Conservation (phyloP, 2,113 vertebrate species). For the Cynopterus brachyotis region DNA sequence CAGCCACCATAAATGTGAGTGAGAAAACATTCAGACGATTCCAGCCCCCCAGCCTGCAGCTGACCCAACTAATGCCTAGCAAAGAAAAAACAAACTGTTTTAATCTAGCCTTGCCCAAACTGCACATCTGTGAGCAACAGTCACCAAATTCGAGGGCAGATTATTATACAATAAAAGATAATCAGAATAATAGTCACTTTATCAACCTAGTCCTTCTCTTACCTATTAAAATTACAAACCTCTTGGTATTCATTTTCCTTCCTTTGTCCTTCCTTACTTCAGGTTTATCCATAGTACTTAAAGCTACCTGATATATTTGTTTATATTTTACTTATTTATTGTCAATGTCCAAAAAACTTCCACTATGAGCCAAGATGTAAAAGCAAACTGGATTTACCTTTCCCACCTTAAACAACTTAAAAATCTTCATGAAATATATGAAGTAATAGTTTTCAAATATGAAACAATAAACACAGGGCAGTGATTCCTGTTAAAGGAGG, state of each 20-base stretch:
- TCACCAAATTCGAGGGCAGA: background rate
- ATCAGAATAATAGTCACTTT: background rate
- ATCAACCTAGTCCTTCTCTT: background rate
- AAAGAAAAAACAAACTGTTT: background rate
- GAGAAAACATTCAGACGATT: background rate
- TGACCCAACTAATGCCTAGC: background rate
- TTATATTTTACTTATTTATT: background rate
- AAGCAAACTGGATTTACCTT: background rate
- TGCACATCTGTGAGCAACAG: background rate
- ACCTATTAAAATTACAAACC: background rate
- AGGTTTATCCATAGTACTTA: background rate
- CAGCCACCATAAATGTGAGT: background rate
- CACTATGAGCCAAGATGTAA: background rate
- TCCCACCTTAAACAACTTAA: background rate
- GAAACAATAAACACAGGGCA: background rate
- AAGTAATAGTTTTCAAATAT: background rate
- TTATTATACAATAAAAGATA: background rate
- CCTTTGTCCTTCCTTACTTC: background rate
- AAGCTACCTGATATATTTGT: background rate
- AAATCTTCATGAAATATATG: background rate
- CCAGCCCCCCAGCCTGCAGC: background rate
- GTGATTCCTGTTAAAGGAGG: background rate
- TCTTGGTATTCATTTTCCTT: background rate
- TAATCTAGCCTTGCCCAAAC: background rate
- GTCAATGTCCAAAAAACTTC: slow-evolving; percentile 16